These are phyloP conservation scores for Drosophila setosimentum DNA, from an alignment of 2,888 invertebrate genomes.

Conservation along the genomic window DNA sequence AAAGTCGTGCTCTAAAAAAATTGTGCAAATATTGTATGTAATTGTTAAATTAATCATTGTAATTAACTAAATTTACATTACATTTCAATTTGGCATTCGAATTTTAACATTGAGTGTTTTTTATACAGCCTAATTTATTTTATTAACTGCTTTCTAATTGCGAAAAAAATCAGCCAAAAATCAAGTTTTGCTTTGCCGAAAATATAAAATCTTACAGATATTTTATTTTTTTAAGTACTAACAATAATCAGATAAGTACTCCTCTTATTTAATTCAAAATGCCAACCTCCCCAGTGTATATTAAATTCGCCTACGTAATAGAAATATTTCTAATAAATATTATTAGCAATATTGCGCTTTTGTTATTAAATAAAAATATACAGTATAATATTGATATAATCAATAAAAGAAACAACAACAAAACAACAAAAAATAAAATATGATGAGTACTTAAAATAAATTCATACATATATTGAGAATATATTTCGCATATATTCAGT, in stretches of 20 bases:
- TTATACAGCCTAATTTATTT: not conserved
- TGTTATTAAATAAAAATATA: not conserved
- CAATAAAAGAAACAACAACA: conserved; percentile 17
- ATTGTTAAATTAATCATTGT: not conserved
- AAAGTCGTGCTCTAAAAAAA: conserved; percentile 76
- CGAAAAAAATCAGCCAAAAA: no score
- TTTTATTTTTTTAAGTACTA: no score
- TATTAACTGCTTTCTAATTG: conserved; percentile 31
- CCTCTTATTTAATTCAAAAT: not conserved
- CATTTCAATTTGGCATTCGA: conserved; percentile 19
- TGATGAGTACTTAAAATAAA: no score
- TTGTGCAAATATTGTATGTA: not conserved
- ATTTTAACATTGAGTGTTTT: not conserved
- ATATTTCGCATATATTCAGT: not conserved
- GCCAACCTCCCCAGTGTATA: not conserved
- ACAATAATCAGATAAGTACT: not conserved
- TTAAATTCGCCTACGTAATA: not conserved
- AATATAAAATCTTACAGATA: not conserved
- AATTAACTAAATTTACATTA: not conserved
- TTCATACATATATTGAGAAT: not conserved
- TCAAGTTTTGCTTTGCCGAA: not conserved
- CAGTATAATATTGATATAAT: conserved; percentile 10
- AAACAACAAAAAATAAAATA: not conserved
- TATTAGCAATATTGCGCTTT: not conserved
- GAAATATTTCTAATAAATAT: not conserved